These are phyloP conservation scores for Tiliacea aurago DNA, from an alignment of 2,888 invertebrate species.

Conservation along the genomic window DNA sequence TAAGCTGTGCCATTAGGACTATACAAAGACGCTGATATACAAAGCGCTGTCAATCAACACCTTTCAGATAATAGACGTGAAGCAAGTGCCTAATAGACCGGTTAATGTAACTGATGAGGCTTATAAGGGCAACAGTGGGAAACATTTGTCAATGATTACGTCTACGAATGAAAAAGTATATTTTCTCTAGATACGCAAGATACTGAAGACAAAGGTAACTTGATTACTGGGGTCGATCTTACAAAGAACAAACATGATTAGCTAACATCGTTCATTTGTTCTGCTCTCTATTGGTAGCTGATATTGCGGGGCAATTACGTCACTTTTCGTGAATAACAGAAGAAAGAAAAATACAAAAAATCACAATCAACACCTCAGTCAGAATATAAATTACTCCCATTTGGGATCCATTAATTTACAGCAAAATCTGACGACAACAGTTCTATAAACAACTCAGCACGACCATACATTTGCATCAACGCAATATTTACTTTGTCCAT, in stretches of 20 bases:
- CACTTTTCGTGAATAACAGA: background rate
- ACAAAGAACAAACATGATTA: background rate
- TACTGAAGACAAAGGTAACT: background rate
- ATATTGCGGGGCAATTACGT: background rate
- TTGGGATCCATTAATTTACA: conserved; percentile 27
- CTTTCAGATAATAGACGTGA: conserved; percentile 13
- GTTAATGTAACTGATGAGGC: conserved; percentile 26
- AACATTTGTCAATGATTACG: conserved; percentile 12
- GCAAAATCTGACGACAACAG: conserved; percentile 40
- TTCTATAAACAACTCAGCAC: conserved; percentile 48
- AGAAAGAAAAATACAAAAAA: background rate
- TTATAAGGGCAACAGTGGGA: conserved; percentile 16
- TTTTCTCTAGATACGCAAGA: background rate
- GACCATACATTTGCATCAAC: conserved; percentile 62
- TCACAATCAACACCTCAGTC: conserved; percentile 18
- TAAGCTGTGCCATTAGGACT: conserved; percentile 17
- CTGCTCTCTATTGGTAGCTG: background rate
- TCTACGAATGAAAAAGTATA: background rate
- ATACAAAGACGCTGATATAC: conserved; percentile 26
- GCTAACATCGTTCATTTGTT: background rate
- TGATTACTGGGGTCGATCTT: background rate
- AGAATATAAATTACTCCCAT: conserved; percentile 33
- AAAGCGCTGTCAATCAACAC: conserved; percentile 27
- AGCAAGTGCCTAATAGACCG: background rate
- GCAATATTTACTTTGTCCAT: conserved; percentile 50